A percentile compares a stretch with the other conserved stretches of the same genome.
phyloP scores from a whole-genome alignment of 1,140 invertebrate species.

The Drosophila kanapiae region DNA sequence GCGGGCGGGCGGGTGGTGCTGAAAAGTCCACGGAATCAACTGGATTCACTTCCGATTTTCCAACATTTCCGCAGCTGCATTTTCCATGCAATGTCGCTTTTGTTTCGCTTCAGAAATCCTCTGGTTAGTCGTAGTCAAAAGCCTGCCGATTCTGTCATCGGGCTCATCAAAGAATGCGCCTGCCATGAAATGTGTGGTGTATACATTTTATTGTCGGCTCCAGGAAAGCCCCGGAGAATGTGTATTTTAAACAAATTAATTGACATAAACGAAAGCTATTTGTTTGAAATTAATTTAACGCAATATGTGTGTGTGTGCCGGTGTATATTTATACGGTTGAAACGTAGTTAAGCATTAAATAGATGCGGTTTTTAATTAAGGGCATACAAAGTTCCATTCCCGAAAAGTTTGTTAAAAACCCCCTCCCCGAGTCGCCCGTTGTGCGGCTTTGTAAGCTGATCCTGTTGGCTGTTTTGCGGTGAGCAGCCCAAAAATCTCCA shows the following conservation, averaged over 20 bases:
- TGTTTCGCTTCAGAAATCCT: slow-evolving; percentile 27
- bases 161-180: slow-evolving; percentile 1
- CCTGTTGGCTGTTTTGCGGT: slow-evolving; percentile 44
- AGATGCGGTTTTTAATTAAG: slow-evolving; percentile 54
- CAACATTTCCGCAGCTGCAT: slow-evolving; percentile 52
- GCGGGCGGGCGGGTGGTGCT: not conserved
- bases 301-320: not conserved
- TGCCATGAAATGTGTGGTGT: not conserved
- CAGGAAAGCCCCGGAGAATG: slow-evolving; percentile 8
- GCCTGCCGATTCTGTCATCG: slow-evolving; percentile 23
- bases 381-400: slow-evolving; percentile 37
- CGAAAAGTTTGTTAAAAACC: slow-evolving; percentile 9
- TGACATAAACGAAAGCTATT: slow-evolving; percentile 23
- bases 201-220: slow-evolving; percentile 1
- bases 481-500: slow-evolving; percentile 28
- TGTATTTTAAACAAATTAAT: slow-evolving; percentile 28
- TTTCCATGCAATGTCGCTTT: slow-evolving; percentile 3
- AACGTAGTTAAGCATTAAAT: slow-evolving; percentile 38
- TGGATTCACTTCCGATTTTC: slow-evolving; percentile 59
- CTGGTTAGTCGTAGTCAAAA: not conserved
- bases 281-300: slow-evolving; percentile 25
- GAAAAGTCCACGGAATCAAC: slow-evolving; percentile 23
- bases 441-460: slow-evolving; percentile 52
- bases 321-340: slow-evolving; percentile 8
- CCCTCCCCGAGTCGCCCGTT: not conserved